phyloP scores from a whole-genome alignment of 1,140 invertebrate genomes.

The Drosophila burlai region DNA sequence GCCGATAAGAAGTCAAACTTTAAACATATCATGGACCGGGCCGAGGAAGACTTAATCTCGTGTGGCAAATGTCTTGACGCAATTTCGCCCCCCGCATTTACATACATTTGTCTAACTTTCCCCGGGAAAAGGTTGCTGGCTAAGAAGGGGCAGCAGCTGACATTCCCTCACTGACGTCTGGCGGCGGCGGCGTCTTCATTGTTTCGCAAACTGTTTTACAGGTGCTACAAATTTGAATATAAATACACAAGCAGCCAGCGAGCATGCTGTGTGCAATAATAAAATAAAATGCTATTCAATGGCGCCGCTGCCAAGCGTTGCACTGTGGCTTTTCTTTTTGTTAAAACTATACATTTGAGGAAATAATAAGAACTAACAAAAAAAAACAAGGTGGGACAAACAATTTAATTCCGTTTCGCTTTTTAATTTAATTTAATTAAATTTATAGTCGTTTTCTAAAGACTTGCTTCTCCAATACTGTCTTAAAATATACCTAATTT shows the following conservation, averaged over 20 bases:
- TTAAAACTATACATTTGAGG: neutral
- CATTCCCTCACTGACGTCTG: constrained; percentile 47
- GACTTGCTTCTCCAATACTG: neutral
- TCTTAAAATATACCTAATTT: neutral
- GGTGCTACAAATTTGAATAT: constrained; percentile 82
- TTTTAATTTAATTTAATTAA: no score
- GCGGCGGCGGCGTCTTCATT: constrained; percentile 62
- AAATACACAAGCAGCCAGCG: constrained; percentile 66
- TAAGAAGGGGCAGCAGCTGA: constrained; percentile 31
- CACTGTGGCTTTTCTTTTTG: neutral
- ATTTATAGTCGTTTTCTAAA: no score
- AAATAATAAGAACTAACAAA: no score
- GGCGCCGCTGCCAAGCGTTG: constrained; percentile 12
- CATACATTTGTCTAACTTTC: constrained; percentile 74
- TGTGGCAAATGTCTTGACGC: constrained; percentile 72
- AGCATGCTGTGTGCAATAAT: constrained; percentile 74
- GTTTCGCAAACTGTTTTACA: constrained; percentile 77
- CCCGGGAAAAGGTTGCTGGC: constrained; percentile 29
- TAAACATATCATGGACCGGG: constrained; percentile 45
- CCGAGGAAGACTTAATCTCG: constrained; percentile 58
- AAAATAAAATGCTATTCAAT: constrained; percentile 76
- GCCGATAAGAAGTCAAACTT: constrained; percentile 49
- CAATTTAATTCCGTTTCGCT: neutral
- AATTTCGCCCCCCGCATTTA: constrained; percentile 59
- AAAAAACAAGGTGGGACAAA: neutral